Base-by-base conservation (phyloP, 64 coral and sea anemone species). In the Hydrozoanthus tunicans region DNA sequence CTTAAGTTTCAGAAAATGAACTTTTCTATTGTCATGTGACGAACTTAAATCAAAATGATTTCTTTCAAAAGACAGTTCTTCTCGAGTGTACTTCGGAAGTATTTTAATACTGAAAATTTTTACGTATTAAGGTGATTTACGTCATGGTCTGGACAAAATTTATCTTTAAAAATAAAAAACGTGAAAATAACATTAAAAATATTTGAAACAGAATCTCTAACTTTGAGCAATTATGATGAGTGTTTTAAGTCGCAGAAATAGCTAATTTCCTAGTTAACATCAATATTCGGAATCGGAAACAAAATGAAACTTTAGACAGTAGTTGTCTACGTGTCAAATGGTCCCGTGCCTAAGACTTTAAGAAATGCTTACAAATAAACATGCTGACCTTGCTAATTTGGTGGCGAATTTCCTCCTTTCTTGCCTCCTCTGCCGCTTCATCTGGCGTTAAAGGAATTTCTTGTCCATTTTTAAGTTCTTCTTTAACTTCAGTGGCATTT, bases 331-430 rank as follows among this genome's bases (percentile, higher is more conserved):
- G 84, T 88, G 84, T 88, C 84, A 88, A 74, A 25, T 59, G 11
- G n/a, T 43, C 25, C 58, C 55, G 9, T 73, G 70, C 54, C 24
- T 75, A 6, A 8, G 3, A 56, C 5, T 5, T 4, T 62, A 56
- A 59, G 52, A 85, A 67, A 86, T 58, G 65, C 84, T 73, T 73
- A 62, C 60, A 5, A 58, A 75, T 62, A 86, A 20, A 72, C 55
- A 71, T 78, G 60, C 71, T 26, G 73, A 96, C 94, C 94, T 96
- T 96, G 3, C 63, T 77, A 77, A 93, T 93, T 99, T 99, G 92
- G 55, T 65, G 72, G 7, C 85, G 89, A 13, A 99, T 91, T 52
- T 99, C 97, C 78, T 78, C 84, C 53, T 93, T 99, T 53, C 92
- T 91, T 17, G 90, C 92, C 9, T 99, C 94, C 53, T 99, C 97